These are phyloP conservation scores for Gnathonemus echidnorhynchus DNA, from an alignment of 2,113 vertebrate genomes.

Conservation along the genomic window DNA sequence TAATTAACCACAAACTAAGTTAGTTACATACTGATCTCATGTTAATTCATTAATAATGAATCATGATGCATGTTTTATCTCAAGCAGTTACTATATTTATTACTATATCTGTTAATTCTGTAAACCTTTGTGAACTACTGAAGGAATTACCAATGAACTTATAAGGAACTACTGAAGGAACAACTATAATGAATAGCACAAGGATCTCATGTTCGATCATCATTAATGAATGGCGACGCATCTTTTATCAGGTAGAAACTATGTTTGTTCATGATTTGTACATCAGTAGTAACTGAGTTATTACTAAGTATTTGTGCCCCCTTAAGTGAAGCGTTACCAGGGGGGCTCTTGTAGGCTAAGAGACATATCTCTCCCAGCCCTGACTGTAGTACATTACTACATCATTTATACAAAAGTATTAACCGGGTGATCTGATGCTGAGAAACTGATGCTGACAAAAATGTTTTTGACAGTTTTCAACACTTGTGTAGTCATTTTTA, in stretches of 20 bases:
- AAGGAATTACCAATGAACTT: not conserved
- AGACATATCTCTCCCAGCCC: not conserved
- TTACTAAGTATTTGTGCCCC: not conserved
- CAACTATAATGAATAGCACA: not conserved
- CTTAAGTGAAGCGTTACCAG: not conserved
- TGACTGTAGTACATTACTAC: not conserved
- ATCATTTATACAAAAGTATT: not conserved
- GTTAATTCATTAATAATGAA: not conserved
- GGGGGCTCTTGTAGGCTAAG: not conserved
- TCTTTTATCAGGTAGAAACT: not conserved
- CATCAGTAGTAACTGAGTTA: not conserved
- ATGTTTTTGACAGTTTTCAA: not conserved
- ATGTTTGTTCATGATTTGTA: not conserved
- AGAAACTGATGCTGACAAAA: not conserved
- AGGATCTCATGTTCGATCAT: not conserved
- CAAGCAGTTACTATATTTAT: not conserved
- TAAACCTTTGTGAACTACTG: not conserved
- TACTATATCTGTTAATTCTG: not conserved
- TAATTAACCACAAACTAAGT: not conserved
- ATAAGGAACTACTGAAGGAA: not conserved
- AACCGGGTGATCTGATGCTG: not conserved
- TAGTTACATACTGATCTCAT: not conserved
- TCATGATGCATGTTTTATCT: not conserved
- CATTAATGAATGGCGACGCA: not conserved
- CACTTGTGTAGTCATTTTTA: not conserved